These are phyloP conservation scores for Dynastes grantii DNA, from an alignment of 2,888 invertebrate genomes.

Conservation along the genomic window DNA sequence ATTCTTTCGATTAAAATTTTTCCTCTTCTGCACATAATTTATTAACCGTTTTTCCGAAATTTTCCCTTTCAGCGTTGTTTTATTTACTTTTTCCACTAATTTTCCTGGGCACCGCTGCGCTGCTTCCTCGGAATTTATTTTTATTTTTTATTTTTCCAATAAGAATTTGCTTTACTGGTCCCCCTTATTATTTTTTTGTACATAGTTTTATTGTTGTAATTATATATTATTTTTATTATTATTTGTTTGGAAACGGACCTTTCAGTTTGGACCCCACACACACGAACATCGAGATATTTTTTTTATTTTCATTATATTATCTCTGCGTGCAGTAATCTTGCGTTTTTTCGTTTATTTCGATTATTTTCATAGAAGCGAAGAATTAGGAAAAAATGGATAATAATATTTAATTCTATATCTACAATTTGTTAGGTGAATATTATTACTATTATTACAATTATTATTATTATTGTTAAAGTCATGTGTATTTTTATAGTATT, in stretches of 20 bases:
- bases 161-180: conserved; percentile 69
- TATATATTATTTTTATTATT: conserved; percentile 55
- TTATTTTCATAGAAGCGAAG: conserved; percentile 30
- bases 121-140: conserved; percentile 41
- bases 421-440: conserved; percentile 54
- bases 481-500: conserved; percentile 58
- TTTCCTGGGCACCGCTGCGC: conserved; percentile 41
- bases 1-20: conserved; percentile 39
- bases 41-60: conserved; percentile 40
- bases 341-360: conserved; percentile 51
- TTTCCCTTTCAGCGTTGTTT: conserved; percentile 32
- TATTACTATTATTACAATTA: conserved; percentile 52
- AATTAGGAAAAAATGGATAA: conserved; percentile 26
- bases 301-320: conserved; percentile 39
- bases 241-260: conserved; percentile 54
- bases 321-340: conserved; percentile 58
- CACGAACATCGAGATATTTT: conserved; percentile 42
- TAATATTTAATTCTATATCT: conserved; percentile 48
- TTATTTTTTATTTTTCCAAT: conserved; percentile 53
- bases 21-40: conserved; percentile 29
- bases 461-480: conserved; percentile 55
- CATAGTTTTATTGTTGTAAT: conserved; percentile 54
- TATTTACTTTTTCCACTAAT: conserved; percentile 34
- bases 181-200: conserved; percentile 57
- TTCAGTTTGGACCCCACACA: conserved; percentile 58